Percentiles rank a stretch among this genome's conserved stretches.
These are phyloP conservation scores for Leptinotarsa defecta DNA, from an alignment of 1,140 invertebrate genomes.

Conservation along the genomic window DNA sequence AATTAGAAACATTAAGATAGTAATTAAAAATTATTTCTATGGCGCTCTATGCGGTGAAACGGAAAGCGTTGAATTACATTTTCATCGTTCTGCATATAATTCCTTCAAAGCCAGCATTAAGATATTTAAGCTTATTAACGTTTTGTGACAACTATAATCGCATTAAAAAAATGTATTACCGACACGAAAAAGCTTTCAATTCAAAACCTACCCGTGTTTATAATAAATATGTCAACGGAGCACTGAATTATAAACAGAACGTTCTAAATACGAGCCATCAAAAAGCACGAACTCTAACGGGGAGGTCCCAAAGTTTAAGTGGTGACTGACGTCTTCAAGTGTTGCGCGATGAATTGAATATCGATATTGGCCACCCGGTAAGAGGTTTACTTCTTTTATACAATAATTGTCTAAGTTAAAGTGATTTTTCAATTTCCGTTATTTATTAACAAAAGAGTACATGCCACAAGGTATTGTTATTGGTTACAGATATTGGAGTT, in stretches of 20 bases:
- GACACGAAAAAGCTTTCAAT: conserved; percentile 19
- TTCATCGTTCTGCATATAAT: conserved; percentile 11
- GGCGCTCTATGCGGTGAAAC: background rate
- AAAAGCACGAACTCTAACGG: background rate
- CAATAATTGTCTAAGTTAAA: no score
- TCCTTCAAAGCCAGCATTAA: conserved; percentile 10
- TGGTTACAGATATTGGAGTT: no score
- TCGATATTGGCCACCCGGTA: background rate
- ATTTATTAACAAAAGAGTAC: no score
- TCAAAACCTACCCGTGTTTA: conserved; percentile 11
- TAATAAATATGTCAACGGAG: conserved; percentile 18
- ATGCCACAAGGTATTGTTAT: no score
- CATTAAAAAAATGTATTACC: conserved; percentile 18
- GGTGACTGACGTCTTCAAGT: conserved; percentile 2
- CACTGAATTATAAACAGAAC: conserved; percentile 21
- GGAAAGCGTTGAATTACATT: conserved; percentile 19
- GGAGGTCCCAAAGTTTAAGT: conserved; percentile 5
- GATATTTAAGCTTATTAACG: conserved; percentile 24
- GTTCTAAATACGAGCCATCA: conserved; percentile 9
- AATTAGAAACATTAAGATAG: background rate
- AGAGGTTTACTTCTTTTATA: background rate
- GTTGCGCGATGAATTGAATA: background rate
- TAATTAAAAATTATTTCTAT: background rate
- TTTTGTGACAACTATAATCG: conserved; percentile 22
- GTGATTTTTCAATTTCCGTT: no score